A percentile compares a stretch with the other conserved stretches of the same genome.
phyloP scores from a whole-genome alignment of 2,113 vertebrate species.

The Pteruthius melanotis region DNA sequence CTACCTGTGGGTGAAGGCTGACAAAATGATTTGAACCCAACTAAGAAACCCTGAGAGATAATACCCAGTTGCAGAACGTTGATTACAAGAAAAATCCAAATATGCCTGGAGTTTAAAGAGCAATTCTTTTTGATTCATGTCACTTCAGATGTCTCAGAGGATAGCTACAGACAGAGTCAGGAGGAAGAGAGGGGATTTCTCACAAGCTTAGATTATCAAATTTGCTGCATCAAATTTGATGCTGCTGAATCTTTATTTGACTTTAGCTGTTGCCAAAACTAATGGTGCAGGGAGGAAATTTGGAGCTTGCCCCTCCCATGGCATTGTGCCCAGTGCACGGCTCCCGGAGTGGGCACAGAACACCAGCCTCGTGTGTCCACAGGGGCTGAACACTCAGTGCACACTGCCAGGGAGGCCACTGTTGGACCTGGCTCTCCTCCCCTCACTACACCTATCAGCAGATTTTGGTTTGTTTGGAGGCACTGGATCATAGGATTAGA shows the following conservation, averaged over 20 bases:
- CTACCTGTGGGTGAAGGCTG: background rate
- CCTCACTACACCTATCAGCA: background rate
- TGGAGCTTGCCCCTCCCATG: background rate
- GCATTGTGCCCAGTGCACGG: background rate
- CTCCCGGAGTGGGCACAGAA: accelerated
- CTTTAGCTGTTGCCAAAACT: background rate
- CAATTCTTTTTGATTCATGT: background rate
- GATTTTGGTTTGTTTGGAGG: background rate
- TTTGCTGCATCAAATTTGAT: background rate
- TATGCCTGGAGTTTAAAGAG: background rate
- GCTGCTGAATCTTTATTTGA: background rate
- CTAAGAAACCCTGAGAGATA: background rate
- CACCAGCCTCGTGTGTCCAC: accelerated
- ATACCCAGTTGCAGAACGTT: background rate
- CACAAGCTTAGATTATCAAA: background rate
- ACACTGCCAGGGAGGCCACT: accelerated
- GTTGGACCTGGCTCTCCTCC: background rate
- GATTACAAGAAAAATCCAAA: background rate
- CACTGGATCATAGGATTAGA: background rate
- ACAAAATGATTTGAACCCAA: background rate
- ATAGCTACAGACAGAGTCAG: background rate
- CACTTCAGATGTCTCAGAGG: background rate
- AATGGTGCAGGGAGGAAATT: background rate
- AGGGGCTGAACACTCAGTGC: background rate
- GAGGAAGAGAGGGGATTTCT: background rate